These are phyloP conservation scores for Manis crassicaudata DNA, from an alignment of 2,797 vertebrate species.

Conservation along the genomic window DNA sequence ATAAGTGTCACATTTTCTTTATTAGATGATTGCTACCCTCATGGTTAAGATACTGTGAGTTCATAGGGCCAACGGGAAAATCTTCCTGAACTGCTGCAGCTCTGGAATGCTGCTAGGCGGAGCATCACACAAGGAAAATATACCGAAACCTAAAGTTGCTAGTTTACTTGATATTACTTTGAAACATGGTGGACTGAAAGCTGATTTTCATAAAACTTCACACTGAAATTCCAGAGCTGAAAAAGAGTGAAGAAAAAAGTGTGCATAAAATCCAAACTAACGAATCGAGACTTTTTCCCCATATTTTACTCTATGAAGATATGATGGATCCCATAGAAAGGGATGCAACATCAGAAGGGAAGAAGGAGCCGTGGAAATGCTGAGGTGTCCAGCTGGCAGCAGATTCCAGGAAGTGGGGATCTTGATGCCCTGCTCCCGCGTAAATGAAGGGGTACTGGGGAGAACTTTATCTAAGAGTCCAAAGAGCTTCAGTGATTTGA, in stretches of 20 bases:
- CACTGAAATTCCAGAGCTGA: neutral
- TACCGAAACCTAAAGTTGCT: neutral
- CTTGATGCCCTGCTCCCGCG: neutral
- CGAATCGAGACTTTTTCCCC: neutral
- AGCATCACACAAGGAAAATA: neutral
- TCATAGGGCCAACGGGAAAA: neutral
- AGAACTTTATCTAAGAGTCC: neutral
- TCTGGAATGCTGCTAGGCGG: neutral
- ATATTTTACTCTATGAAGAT: neutral
- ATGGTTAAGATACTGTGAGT: neutral
- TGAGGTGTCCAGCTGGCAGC: neutral
- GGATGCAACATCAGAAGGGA: neutral
- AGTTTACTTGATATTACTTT: neutral
- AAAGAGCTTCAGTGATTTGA: neutral
- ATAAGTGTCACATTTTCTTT: neutral
- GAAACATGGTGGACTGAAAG: neutral
- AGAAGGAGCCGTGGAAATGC: neutral
- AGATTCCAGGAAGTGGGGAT: accelerated
- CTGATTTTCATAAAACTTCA: neutral
- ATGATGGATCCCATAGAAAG: neutral
- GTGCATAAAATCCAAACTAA: neutral
- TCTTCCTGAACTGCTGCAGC: accelerated
- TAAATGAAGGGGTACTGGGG: neutral
- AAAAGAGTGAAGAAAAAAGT: neutral
- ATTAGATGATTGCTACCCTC: neutral